These are phyloP conservation scores for Aphaenogaster ashmeadi DNA, from an alignment of 1,140 invertebrate species.

Conservation along the genomic window DNA sequence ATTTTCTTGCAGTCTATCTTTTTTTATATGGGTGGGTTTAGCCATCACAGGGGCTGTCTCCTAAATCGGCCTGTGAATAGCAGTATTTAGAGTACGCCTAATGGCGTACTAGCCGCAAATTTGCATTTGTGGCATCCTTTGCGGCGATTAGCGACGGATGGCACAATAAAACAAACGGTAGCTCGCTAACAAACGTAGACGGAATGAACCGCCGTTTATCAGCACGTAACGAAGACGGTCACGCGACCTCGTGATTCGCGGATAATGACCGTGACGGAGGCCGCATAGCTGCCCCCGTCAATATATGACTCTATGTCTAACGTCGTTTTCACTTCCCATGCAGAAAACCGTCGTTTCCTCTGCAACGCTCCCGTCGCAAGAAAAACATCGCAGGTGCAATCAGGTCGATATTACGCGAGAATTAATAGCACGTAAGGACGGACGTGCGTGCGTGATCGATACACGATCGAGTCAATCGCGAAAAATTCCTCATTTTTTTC, in stretches of 20 bases:
- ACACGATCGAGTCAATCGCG: background rate
- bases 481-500: background rate
- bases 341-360: background rate
- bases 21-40: background rate
- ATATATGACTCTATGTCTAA: background rate
- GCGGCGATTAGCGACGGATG: constrained; percentile 38
- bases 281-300: constrained; percentile 19
- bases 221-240: constrained; percentile 65
- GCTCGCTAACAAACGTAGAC: constrained; percentile 34
- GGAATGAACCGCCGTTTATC: constrained; percentile 57
- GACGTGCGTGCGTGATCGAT: constrained; percentile 18
- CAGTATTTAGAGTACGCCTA: background rate
- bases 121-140: constrained; percentile 29
- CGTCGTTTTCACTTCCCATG: background rate
- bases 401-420: constrained; percentile 15
- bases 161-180: constrained; percentile 52
- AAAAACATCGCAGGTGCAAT: constrained; percentile 40
- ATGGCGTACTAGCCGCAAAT: constrained; percentile 19
- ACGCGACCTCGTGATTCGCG: constrained; percentile 61
- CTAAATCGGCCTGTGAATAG: constrained; percentile 2
- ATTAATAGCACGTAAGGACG: constrained; percentile 34
- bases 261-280: constrained; percentile 55
- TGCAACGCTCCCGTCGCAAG: background rate
- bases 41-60: background rate
- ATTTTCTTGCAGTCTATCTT: background rate